Percentiles rank a stretch among this genome's conserved stretches.
These are phyloP conservation scores for Brachypterus glaber DNA, from an alignment of 2,888 invertebrate genomes.

Conservation along the genomic window DNA sequence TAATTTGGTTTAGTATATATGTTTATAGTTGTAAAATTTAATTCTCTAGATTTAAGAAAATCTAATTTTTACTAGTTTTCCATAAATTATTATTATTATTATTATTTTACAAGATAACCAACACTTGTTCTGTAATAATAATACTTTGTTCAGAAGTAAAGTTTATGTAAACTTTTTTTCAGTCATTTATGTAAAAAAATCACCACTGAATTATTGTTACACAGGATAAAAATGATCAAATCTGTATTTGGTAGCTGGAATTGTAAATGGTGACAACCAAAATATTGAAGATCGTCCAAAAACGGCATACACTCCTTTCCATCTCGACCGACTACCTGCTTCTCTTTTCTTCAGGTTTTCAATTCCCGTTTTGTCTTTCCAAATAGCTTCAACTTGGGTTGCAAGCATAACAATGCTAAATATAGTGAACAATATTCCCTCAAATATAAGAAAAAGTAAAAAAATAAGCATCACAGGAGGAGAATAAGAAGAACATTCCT, in stretches of 20 bases:
- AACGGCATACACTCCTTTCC: slow-evolving; percentile 93
- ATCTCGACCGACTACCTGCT: slow-evolving; percentile 79
- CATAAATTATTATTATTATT: too few species aligned
- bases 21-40: too few species aligned
- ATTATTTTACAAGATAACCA: too few species aligned
- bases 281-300: slow-evolving; percentile 91
- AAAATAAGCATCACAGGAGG: slow-evolving; percentile 94
- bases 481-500: slow-evolving; percentile 84
- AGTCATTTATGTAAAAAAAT: too few species aligned
- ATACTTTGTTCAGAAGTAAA: too few species aligned
- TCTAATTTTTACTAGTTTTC: too few species aligned
- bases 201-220: too few species aligned
- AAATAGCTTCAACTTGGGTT: slow-evolving; percentile 83
- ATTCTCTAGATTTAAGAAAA: too few species aligned
- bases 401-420: slow-evolving; percentile 97
- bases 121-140: too few species aligned
- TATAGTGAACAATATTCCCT: slow-evolving; percentile 91
- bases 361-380: slow-evolving; percentile 98
- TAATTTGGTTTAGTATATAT: too few species aligned
- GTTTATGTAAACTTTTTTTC: too few species aligned
- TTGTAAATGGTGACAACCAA: slow-evolving; percentile 90
- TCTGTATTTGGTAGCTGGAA: slow-evolving; percentile 69
- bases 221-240: slow-evolving; percentile 80
- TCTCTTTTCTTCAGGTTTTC: slow-evolving; percentile 95
- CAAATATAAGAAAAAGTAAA: slow-evolving; percentile 82